phyloP scores from a whole-genome alignment of 2,888 invertebrate species.

The Campoplex nolae region DNA sequence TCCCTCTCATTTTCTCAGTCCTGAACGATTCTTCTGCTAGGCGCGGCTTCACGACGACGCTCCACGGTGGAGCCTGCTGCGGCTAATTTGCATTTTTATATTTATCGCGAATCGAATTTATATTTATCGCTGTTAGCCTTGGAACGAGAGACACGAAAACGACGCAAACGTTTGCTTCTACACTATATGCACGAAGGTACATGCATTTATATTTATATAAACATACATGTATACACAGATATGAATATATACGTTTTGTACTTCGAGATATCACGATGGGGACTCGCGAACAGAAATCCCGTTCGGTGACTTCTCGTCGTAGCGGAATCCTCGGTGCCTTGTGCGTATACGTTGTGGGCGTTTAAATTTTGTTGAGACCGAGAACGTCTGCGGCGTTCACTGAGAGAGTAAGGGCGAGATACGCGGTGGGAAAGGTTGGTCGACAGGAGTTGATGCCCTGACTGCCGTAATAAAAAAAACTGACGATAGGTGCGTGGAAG shows the following conservation, averaged over 20 bases:
- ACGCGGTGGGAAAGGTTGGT: slow-evolving; percentile 59
- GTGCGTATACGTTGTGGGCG: slow-evolving; percentile 59
- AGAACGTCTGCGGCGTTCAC: slow-evolving; percentile 30
- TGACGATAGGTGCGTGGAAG: slow-evolving; percentile 17
- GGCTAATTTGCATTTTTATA: slow-evolving; percentile 81
- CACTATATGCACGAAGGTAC: slow-evolving; percentile 25
- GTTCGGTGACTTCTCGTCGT: slow-evolving; percentile 65
- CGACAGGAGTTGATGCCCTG: slow-evolving; percentile 33
- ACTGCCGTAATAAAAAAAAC: slow-evolving; percentile 29
- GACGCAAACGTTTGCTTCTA: slow-evolving; percentile 55
- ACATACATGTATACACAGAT: slow-evolving; percentile 4
- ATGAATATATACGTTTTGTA: slow-evolving; percentile 38
- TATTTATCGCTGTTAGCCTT: slow-evolving; percentile 69
- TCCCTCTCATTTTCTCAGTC: slow-evolving; percentile 9
- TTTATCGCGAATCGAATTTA: slow-evolving; percentile 77
- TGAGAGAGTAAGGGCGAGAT: slow-evolving; percentile 24
- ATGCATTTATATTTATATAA: slow-evolving; percentile 1
- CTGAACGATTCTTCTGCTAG: slow-evolving; percentile 52
- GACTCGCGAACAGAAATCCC: slow-evolving; percentile 62
- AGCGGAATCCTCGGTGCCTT: slow-evolving; percentile 51
- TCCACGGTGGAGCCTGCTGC: slow-evolving; percentile 63
- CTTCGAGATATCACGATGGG: slow-evolving; percentile 46
- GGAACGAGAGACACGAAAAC: slow-evolving; percentile 52
- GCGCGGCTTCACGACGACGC: slow-evolving; percentile 64
- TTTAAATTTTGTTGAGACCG: slow-evolving; percentile 43